Percentiles rank a stretch among this genome's conserved stretches.
phyloP scores from a whole-genome alignment of 2,797 vertebrate species.

The Capromys pilorides region DNA sequence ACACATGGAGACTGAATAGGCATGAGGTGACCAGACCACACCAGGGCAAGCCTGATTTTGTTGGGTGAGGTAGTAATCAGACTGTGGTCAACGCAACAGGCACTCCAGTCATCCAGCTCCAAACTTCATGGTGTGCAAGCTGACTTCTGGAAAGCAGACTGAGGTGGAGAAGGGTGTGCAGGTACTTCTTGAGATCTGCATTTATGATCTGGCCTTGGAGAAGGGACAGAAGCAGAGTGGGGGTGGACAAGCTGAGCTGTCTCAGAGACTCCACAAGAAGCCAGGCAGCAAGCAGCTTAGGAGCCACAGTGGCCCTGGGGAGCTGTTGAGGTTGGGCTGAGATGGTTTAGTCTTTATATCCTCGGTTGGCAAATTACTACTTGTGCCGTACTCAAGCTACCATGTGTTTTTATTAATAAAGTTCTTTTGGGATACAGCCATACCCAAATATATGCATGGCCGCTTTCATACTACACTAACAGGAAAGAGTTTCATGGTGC shows the following conservation, averaged over 20 bases:
- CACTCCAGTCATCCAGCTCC: too few species aligned
- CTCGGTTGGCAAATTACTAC: not conserved
- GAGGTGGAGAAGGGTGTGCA: not conserved
- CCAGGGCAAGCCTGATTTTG: not conserved
- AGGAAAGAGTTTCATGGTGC: not conserved
- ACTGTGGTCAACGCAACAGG: too few species aligned
- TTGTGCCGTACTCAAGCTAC: not conserved
- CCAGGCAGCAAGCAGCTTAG: not conserved
- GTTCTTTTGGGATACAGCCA: not conserved
- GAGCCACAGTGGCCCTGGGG: not conserved
- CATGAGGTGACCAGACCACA: not conserved
- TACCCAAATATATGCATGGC: not conserved
- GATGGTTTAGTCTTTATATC: not conserved
- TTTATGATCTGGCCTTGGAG: not conserved
- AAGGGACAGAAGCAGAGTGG: not conserved
- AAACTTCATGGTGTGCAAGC: too few species aligned
- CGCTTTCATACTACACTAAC: not conserved
- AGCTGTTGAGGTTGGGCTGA: not conserved
- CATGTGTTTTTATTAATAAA: not conserved
- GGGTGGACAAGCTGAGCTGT: not conserved
- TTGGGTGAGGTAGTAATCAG: too few species aligned
- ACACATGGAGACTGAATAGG: not conserved
- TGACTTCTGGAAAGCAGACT: not conserved
- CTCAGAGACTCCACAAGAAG: not conserved
- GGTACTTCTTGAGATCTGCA: not conserved